phyloP scores from a whole-genome alignment of 2,113 vertebrate genomes.

The Rhinolophus sinicus region DNA sequence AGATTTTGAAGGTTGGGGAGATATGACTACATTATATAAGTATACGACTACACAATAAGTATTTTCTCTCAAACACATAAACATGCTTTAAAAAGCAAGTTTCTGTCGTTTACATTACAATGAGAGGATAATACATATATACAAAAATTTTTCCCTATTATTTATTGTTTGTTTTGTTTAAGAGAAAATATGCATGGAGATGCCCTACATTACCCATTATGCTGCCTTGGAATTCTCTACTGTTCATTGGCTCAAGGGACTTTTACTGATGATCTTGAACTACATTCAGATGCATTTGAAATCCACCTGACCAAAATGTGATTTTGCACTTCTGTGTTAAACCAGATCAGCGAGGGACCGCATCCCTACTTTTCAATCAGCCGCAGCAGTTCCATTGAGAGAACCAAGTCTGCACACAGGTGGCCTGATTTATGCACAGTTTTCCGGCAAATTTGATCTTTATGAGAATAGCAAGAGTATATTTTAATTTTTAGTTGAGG shows the following conservation, averaged over 20 bases:
- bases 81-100: background rate
- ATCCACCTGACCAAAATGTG: slow-evolving; percentile 37
- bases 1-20: background rate
- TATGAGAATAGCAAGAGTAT: background rate
- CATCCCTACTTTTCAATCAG: slow-evolving; percentile 30
- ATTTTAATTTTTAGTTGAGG: slow-evolving; percentile 47
- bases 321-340: slow-evolving; percentile 51
- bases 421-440: background rate
- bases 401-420: slow-evolving; percentile 40
- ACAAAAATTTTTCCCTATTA: background rate
- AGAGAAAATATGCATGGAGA: background rate
- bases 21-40: background rate
- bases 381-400: slow-evolving; percentile 6
- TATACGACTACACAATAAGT: background rate
- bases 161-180: background rate
- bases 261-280: slow-evolving; percentile 13
- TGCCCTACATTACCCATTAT: background rate
- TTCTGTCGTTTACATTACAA: background rate
- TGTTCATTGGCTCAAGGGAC: background rate
- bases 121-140: background rate
- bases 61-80: background rate
- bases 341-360: background rate
- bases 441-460: slow-evolving; percentile 48
- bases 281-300: slow-evolving; percentile 47
- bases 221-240: background rate